Percentiles rank a stretch among this genome's conserved stretches.
These are phyloP conservation scores for Odocoileus virginianus DNA, from an alignment of 2,113 vertebrate genomes.

Conservation along the genomic window DNA sequence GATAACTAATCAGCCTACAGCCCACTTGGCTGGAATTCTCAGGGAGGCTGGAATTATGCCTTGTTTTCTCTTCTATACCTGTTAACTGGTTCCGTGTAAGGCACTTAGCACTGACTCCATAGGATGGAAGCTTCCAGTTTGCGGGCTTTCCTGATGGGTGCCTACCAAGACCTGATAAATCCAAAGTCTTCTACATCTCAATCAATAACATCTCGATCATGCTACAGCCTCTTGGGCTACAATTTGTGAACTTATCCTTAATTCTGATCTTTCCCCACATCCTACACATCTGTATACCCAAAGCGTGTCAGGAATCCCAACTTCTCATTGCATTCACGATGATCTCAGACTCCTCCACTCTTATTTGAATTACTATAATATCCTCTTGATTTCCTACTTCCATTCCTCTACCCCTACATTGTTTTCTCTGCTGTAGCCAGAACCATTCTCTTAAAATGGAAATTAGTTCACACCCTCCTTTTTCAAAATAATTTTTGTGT, in stretches of 20 bases:
- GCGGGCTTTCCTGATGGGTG: background rate
- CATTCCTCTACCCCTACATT: background rate
- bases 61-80: background rate
- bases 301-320: background rate
- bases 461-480: background rate
- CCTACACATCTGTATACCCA: background rate
- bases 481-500: background rate
- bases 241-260: background rate
- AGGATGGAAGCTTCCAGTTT: background rate
- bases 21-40: background rate
- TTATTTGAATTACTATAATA: background rate
- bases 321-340: background rate
- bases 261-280: background rate
- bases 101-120: no score
- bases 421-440: background rate
- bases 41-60: background rate
- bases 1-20: background rate
- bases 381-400: background rate
- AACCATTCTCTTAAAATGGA: background rate
- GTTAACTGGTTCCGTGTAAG: background rate
- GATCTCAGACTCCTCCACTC: background rate
- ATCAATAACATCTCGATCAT: background rate
- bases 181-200: background rate
- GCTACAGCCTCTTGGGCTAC: background rate
- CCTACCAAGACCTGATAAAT: background rate